Percentiles rank a stretch among this genome's conserved stretches.
Evolutionary conservation across 2,113 vertebrate genomes (phyloP).

Genomic region (Sminthopsis crassicaudata): DNA sequence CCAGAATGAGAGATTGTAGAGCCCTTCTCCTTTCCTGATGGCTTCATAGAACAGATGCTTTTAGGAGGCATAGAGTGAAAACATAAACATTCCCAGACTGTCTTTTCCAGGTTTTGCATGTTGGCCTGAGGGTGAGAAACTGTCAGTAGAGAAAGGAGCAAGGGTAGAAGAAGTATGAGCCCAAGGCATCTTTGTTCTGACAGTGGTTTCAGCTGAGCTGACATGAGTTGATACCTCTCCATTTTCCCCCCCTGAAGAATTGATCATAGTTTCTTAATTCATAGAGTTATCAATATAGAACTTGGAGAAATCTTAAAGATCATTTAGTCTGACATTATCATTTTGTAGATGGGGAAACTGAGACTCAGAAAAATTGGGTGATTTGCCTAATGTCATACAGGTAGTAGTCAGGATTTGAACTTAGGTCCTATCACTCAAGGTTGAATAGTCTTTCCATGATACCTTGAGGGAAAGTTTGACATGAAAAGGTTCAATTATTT

Average conservation of each 20-base stretch:
- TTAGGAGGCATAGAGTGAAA: conserved; percentile 21
- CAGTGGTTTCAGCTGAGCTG: conserved; percentile 8
- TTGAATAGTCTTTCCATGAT: neutral
- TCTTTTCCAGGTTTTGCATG: conserved; percentile 25
- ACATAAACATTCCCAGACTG: conserved; percentile 36
- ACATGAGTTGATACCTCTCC: neutral
- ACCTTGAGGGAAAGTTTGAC: neutral
- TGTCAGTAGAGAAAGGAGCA: conserved; percentile 29
- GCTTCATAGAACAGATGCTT: conserved; percentile 62
- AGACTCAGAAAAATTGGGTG: neutral
- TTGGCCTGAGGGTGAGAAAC: conserved; percentile 33
- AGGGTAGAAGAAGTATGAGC: neutral
- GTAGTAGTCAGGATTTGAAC: neutral
- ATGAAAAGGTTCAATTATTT: neutral
- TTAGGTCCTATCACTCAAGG: neutral
- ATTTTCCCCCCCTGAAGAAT: neutral
- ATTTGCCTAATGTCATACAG: neutral
- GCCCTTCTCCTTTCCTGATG: conserved; percentile 14
- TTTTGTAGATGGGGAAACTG: neutral
- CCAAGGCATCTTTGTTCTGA: neutral
- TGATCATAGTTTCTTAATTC: neutral
- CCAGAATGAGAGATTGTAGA: conserved; percentile 4
- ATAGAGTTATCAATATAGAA: neutral
- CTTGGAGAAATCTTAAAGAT: neutral
- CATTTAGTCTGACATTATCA: neutral